Percentiles rank a stretch among this genome's conserved stretches.
Conservation (phyloP, 2,888 invertebrate genomes). For the Orthosia cruda region DNA sequence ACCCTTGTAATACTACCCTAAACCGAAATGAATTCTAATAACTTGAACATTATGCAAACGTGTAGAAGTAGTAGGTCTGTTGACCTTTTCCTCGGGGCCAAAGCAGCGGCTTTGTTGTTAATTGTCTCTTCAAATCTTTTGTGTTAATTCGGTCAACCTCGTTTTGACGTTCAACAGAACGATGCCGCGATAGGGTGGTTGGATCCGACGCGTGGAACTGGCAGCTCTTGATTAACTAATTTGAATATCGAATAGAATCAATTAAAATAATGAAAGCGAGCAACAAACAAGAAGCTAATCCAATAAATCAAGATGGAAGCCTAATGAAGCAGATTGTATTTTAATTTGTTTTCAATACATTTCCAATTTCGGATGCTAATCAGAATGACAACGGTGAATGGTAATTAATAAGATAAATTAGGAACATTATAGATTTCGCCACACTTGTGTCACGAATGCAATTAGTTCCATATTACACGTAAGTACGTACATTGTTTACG, state of each 20-base stretch:
- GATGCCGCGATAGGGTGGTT: slow-evolving; percentile 12
- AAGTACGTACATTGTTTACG: slow-evolving; percentile 54
- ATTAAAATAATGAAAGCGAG: slow-evolving; percentile 49
- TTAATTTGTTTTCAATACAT: slow-evolving; percentile 44
- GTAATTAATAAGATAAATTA: slow-evolving; percentile 27
- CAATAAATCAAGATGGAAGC: slow-evolving; percentile 36
- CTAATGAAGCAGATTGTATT: slow-evolving; percentile 23
- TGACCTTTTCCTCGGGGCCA: slow-evolving; percentile 17
- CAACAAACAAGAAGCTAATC: slow-evolving; percentile 33
- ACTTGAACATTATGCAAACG: slow-evolving; percentile 9
- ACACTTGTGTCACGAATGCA: slow-evolving; percentile 52
- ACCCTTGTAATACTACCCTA: slow-evolving; percentile 2
- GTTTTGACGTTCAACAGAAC: slow-evolving; percentile 7
- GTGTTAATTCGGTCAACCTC: slow-evolving; percentile 14
- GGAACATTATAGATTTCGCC: slow-evolving; percentile 43
- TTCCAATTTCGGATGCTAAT: slow-evolving; percentile 40
- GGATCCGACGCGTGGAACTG: slow-evolving; percentile 27
- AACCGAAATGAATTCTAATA: slow-evolving; percentile 12
- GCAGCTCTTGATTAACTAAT: slow-evolving; percentile 39
- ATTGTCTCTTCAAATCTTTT: slow-evolving; percentile 36
- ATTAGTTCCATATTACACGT: slow-evolving; percentile 50
- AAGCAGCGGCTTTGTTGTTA: slow-evolving; percentile 19
- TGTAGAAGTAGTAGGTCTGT: neutral
- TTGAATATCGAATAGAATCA: slow-evolving; percentile 52
- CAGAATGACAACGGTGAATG: slow-evolving; percentile 36